Base-by-base conservation (phyloP, 2,888 invertebrate genomes). In the Xestia sexstrigata region DNA sequence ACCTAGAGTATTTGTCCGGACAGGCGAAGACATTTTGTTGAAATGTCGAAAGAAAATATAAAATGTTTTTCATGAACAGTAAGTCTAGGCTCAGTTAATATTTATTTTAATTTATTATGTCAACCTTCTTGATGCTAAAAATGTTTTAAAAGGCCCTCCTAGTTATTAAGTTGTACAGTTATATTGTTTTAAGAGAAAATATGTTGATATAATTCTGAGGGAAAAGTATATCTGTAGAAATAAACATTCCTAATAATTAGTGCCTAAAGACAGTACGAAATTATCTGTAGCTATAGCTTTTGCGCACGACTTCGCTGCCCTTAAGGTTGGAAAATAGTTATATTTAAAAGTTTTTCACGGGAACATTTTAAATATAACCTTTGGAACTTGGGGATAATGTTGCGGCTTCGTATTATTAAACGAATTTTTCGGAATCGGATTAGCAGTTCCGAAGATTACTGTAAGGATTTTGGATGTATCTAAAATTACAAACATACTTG, bases 1-100 rank as follows among this genome's bases (percentile, higher is more conserved):
- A 78, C 70, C 66, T 72, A 60, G 17, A 60, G 30, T 69, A 70
- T 70, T 83, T 60, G 74, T 58, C 77, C 62, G n/a, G 65, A 55
- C 62, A 66, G 20, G 6, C 26, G 55, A 60, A 62, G 42, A 65
- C 58, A 78, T 83, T 80, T 70, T 17, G 35, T 67, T 67, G 15
- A 55, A 76, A 75, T 45, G 26, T 47, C 17, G 6, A 52, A 35
- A 66, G 71, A 55, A 45, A 63, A 63, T 13, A 35, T 17, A 0
- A 8, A 74, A 63, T 47, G 35, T 13, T 52, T 70, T 70, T 68
- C 23, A 55, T 17, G 15, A 81, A 81, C 17, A 60, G 17, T 47
- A 45, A 42, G 35, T 35, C 23, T 55, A 35, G 39, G 11, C 15
- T n/a, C 15, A 30, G 8, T 60, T 23, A 63, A 65, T 39, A 71